Base-by-base conservation (phyloP, 2,113 vertebrate species). In the Psophia crepitans region DNA sequence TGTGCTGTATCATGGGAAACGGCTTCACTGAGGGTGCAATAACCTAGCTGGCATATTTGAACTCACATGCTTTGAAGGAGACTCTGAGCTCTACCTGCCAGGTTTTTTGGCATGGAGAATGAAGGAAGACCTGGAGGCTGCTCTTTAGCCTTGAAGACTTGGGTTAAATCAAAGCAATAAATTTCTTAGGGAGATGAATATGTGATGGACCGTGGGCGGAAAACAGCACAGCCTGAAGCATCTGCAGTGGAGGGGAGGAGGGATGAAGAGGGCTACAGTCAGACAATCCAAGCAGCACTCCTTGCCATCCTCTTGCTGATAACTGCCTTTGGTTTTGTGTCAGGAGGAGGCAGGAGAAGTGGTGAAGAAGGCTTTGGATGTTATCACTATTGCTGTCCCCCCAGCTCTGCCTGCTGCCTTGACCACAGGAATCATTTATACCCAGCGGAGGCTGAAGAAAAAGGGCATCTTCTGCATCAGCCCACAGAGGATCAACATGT, bases 401-500 rank as follows among this genome's bases (percentile, higher is more conserved):
- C 98, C 98, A 9, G 98, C 98, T 54, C 93, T 98, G 7, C 98
- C 98, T 4, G 98, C 98, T 30, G 98, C 98, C 22, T 93, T 98
- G 90, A 98, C 98, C 54, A 98, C 98, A 2, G 98, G 98, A 23
- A 97, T 98, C 53, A 98, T 98, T 74, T 98, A 98, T 44, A 97
- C 98, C 11, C 98, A 98, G 87, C 84, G 77, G 64, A 97, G 98
- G 57, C 76, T 98, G 90, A 98, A 97, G 95, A 98, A 97, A 90
- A 98, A 77, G 49, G 98, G 98, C 58, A 98, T 98, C 71, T 98
- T 98, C 89, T 98, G 98, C 93, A 98, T 98, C 91, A 98, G 98
- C 49, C 98, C 98, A 9, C 98, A 98, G 94, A 97, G 98, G 89
- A 98, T 99, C 93, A 98, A 98, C 19, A 64, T 98, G 3, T 99